These are phyloP conservation scores for Cryptoprocta ferox DNA, from an alignment of 2,797 vertebrate genomes.

Conservation along the genomic window DNA sequence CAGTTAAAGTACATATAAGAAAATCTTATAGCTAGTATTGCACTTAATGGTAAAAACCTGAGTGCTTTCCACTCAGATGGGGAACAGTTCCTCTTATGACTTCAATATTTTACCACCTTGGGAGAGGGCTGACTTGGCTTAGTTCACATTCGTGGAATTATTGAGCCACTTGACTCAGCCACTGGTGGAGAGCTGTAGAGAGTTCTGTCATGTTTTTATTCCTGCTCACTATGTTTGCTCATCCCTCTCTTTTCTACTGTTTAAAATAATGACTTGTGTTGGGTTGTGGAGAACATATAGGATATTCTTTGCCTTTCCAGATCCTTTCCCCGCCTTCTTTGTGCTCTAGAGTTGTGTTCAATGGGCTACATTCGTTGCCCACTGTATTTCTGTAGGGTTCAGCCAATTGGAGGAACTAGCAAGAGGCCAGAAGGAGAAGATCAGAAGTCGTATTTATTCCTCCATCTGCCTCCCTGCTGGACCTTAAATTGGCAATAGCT, in stretches of 20 bases:
- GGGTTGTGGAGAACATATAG: not conserved
- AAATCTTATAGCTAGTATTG: not conserved
- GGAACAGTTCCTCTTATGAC: not conserved
- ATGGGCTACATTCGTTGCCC: not conserved
- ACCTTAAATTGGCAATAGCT: not conserved
- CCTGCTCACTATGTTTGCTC: not conserved
- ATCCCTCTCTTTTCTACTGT: not conserved
- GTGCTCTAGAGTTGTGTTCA: not conserved
- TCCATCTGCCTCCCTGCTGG: not conserved
- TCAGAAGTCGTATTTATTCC: not conserved
- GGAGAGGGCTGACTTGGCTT: not conserved
- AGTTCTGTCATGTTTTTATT: not conserved
- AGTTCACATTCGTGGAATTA: not conserved
- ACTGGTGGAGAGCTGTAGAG: not conserved
- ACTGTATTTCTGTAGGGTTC: not conserved
- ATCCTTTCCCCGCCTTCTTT: not conserved
- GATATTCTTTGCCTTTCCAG: not conserved
- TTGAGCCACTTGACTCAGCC: not conserved
- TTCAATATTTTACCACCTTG: not conserved
- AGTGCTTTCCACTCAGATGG: not conserved
- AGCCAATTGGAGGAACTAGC: not conserved
- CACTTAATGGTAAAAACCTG: not conserved
- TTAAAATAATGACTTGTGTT: not conserved
- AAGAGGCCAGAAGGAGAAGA: not conserved
- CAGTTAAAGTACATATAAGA: not conserved